Base-by-base conservation (phyloP, 2,888 invertebrate genomes). In the Trachelus iudaicus region DNA sequence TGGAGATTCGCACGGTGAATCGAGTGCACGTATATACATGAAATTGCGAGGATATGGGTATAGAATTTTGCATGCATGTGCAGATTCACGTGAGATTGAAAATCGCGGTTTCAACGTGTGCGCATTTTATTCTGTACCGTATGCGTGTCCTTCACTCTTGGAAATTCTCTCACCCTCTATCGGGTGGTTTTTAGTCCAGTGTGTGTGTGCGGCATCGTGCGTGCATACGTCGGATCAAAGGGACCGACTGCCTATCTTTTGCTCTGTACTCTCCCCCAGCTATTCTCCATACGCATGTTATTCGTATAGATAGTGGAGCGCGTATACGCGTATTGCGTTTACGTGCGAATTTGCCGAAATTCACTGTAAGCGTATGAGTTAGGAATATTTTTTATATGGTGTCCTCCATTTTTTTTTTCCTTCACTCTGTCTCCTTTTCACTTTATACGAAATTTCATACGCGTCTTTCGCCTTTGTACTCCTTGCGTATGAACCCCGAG, bases 221-320 rank as follows among this genome's bases (percentile, higher is more conserved):
- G 80, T 85, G 85, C 85, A 87, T 84, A 86, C 81, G 82, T 80
- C 83, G 87, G 88, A 89, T 90, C 89, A 89, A 90, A 89, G 87
- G 84, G 84, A 86, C 87, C 89, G 89, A 78, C 68, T 80, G 85
- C 85, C 83, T 84, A 83, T 86, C 85, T 83, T 84, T 83, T 83
- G 85, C 80, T 81, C 85, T 83, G 56, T 56, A 56, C 82, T 81
- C 35, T 30, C n/a, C 37, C 74, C 13, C 34, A 73, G 30, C 69
- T 33, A 23, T 33, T 33, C 31, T 33, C 15, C 71, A 6, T 81
- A 80, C 79, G 56, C 56, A 56, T 0, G 56, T 56, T 56, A 56
- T 56, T 56, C 56, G 56, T 23, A 56, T 9, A 56, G 56, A 56
- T 56, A 56, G 23, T 9, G 56, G 23, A 56, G 56, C 1, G 56